Evolutionary conservation across 2,797 vertebrate species (phyloP), one percentile per base, ranked within the genome.

Genomic region (Leucoraja ocellata): DNA sequence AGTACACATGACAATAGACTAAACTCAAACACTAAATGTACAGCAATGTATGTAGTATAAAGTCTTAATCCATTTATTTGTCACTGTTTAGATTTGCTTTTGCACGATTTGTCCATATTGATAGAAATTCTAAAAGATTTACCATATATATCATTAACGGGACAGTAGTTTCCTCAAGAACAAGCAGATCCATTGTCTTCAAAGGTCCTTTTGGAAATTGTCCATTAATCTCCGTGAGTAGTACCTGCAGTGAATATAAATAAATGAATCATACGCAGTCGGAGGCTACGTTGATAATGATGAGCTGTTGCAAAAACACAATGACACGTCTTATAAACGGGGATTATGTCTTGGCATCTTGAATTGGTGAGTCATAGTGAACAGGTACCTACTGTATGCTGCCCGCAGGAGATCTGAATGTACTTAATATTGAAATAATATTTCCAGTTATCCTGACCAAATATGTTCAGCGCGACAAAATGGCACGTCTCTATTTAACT

Each of bases 101-200:
- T 91, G n/a, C 5, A 92, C 54, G 13, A 16, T 92, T 46, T 39
- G 5, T 14, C 5, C 73, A 54, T n/a, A 54, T 7, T 6, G 54
- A 18, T 23, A 4, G 46, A 76, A 74, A 92, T 91, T 73, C 23
- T 91, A 65, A 88, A 77, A 91, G 71, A 78, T 76, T 71, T 95
- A 97, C 97, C 97, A 97, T 95, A 94, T 95, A 94, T 0, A 97
- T 93, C 2, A 95, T 39, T 94, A 95, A 96, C 1, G 95, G 96
- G 18, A 96, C 96, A 1, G 93, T 93, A 6, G 95, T 96, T 46
- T 91, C 95, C 94, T 98, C 97, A 36, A 93, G 94, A n/a, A 97
- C 95, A 9, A 95, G 93, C 79, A 97, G 94, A 39, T 71, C 18
- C n/a, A 58, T 92, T 95, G 94, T 96, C 74, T 88, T 90, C 91